phyloP scores from a whole-genome alignment of 2,113 vertebrate genomes.

The Microcebus ravelobensis region DNA sequence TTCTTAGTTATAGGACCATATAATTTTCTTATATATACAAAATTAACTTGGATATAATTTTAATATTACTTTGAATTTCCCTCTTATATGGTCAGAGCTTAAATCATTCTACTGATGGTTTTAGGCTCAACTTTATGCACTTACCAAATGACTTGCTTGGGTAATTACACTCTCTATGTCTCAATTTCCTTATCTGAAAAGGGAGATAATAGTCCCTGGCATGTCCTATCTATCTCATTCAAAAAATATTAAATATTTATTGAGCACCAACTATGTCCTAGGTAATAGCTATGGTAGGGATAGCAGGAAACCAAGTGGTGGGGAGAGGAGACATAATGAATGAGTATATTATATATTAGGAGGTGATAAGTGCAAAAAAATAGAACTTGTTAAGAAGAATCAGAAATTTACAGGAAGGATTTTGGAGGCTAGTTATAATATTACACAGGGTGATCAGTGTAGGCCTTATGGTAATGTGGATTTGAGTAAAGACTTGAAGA shows the following conservation, averaged over 20 bases:
- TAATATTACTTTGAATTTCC: neutral
- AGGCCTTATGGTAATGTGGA: neutral
- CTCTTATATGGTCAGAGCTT: neutral
- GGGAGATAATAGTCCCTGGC: neutral
- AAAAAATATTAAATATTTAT: neutral
- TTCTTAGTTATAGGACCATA: neutral
- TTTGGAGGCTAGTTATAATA: neutral
- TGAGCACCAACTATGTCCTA: neutral
- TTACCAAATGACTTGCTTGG: constrained; percentile 3
- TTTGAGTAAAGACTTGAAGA: neutral
- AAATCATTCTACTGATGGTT: neutral
- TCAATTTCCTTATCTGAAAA: constrained; percentile 9
- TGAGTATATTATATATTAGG: neutral
- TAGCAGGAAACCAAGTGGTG: neutral
- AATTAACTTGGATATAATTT: neutral
- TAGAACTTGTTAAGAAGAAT: neutral
- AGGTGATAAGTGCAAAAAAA: neutral
- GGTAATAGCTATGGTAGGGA: neutral
- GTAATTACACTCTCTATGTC: neutral
- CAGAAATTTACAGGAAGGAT: neutral
- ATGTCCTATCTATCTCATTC: neutral
- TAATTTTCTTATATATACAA: neutral
- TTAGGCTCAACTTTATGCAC: neutral
- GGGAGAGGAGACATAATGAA: neutral
- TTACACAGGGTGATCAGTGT: neutral